Evolutionary conservation across 2,888 invertebrate genomes (phyloP), one percentile per base, ranked within the genome.

Genomic region (Osmoderma eremita): DNA sequence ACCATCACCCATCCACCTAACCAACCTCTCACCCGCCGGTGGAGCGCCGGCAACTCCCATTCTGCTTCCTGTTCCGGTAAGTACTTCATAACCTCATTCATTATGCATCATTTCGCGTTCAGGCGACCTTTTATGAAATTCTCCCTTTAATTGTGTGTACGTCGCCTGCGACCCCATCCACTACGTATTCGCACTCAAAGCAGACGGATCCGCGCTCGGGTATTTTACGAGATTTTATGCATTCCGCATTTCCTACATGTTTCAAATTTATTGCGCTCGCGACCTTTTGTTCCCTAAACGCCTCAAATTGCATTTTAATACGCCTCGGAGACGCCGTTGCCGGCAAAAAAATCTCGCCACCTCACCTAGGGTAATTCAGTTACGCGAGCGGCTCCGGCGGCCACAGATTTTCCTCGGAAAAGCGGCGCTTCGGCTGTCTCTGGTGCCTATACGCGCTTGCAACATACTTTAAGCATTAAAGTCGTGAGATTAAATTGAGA

Each of bases 21-120:
- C 54, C n/a, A 30, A 30, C 5, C 6, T 22, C 6, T 15, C 15
- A 8, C 30, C 50, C 30, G 15, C 1, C 50, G 8, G 24, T 22
- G 22, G 30, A 22, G 41, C 63, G 5, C 41, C 42, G 41, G 13
- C 30, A 30, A 30, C 30, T 41, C 22, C 15, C 73, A 68, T 71
- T 73, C 72, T 64, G 67, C 68, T 75, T 74, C 74, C 72, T 69
- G 70, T 75, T 74, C 73, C 75, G 75, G 71, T 73, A 75, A 76
- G 75, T 70, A 74, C 75, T 75, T 74, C 75, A 76, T 74, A 73
- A 74, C 71, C 73, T 73, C 73, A 71, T 73, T 74, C 74, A 74
- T 74, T 74, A 76, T 75, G 74, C 74, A 75, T 76, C 73, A 75
- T 74, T 74, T 75, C 73, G 68, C 70, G 73, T 73, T 74, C 68